Conservation (phyloP, 1,140 invertebrate species). For the Saccostrea cuccullata region DNA sequence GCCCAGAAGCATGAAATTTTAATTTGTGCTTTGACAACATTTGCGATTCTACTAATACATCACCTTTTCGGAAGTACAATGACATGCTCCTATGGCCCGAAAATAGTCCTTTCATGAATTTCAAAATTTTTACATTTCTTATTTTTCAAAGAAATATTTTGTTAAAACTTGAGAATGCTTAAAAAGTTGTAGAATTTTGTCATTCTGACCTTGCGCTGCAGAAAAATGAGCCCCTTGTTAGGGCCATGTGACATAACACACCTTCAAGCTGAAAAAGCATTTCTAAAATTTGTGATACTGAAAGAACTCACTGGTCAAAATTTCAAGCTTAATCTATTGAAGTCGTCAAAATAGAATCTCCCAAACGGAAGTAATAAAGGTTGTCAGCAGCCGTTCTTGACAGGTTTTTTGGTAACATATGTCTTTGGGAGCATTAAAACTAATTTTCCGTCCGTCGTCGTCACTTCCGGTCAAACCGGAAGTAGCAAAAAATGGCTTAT, state of each 20-base stretch:
- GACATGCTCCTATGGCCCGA: too few species aligned
- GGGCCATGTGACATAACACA: slow-evolving; percentile 44
- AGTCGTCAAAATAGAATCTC: too few species aligned
- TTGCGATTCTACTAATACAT: slow-evolving; percentile 48
- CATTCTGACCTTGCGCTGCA: slow-evolving; percentile 56
- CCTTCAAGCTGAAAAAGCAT: neutral
- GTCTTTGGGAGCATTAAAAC: too few species aligned
- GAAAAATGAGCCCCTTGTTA: slow-evolving; percentile 65
- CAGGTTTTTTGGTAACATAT: too few species aligned
- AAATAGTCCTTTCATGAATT: too few species aligned
- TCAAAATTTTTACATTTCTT: slow-evolving; percentile 47
- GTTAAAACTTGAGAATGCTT: slow-evolving; percentile 61
- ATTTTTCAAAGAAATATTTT: slow-evolving; percentile 70
- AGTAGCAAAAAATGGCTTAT: too few species aligned
- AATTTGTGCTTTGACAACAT: slow-evolving; percentile 54
- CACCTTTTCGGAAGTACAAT: slow-evolving; percentile 37
- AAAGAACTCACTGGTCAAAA: slow-evolving; percentile 39
- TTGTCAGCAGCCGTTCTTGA: too few species aligned
- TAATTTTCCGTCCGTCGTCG: too few species aligned
- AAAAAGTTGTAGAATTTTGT: slow-evolving; percentile 62
- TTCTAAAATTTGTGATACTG: slow-evolving; percentile 39
- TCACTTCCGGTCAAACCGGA: too few species aligned
- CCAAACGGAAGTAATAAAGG: too few species aligned
- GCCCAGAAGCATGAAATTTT: neutral
- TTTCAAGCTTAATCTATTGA: too few species aligned